Evolutionary conservation across 2,888 invertebrate species (phyloP).

Genomic region (Pogonocherus hispidulus): DNA sequence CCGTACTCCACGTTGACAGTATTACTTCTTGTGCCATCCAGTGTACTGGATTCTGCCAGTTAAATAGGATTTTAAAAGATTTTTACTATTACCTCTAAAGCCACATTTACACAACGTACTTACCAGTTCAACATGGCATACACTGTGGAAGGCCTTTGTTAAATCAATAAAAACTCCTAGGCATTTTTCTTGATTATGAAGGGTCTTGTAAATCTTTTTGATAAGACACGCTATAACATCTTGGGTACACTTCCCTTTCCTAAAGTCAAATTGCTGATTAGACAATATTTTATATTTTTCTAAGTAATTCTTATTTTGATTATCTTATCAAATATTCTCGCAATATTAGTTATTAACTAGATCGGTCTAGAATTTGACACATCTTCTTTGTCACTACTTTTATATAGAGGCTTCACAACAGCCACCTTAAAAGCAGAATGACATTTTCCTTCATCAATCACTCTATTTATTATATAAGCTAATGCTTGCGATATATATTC

Average conservation of each 20-base stretch:
- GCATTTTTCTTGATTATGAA: conserved; percentile 9
- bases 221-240: conserved; percentile 13
- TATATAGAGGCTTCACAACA: too few relatives aligned
- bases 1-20: neutral
- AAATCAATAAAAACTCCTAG: conserved; percentile 6
- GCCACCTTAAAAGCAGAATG: too few relatives aligned
- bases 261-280: conserved; percentile 30
- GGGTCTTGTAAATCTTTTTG: neutral
- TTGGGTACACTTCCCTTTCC: conserved; percentile 21
- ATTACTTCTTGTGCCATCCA: neutral
- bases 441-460: too few relatives aligned
- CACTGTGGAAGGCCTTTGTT: neutral
- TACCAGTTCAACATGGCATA: neutral
- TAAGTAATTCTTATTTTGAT: conserved; percentile 26
- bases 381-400: conserved; percentile 10
- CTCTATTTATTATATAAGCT: too few relatives aligned
- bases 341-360: conserved; percentile 17
- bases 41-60: neutral
- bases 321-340: conserved; percentile 29
- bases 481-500: too few relatives aligned
- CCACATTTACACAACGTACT: neutral
- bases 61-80: neutral
- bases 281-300: too few relatives aligned
- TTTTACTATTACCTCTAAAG: neutral
- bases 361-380: conserved; percentile 27